Conservation (phyloP, 2,797 vertebrate genomes). For the Tinamus major region DNA sequence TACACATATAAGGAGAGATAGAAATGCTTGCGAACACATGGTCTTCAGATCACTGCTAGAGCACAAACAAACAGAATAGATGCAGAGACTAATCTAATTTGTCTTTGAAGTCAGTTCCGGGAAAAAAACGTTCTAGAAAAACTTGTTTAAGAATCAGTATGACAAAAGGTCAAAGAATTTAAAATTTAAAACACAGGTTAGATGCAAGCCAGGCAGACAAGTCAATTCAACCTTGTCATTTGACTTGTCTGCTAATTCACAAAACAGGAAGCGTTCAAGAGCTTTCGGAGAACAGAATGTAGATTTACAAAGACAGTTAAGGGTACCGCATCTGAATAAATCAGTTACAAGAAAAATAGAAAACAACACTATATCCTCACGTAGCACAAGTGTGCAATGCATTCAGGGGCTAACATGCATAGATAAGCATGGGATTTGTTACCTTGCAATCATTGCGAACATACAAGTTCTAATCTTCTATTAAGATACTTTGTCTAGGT, state of each 20-base stretch:
- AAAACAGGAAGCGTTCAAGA: background rate
- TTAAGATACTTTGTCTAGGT: background rate
- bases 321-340: background rate
- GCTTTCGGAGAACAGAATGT: background rate
- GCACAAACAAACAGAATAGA: background rate
- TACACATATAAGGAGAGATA: slow-evolving; percentile 49
- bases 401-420: accelerated
- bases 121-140: background rate
- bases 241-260: slow-evolving; percentile 7
- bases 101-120: slow-evolving; percentile 33
- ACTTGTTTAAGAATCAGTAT: slow-evolving; percentile 22
- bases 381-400: background rate
- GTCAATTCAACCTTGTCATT: background rate
- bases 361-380: background rate
- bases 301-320: slow-evolving; percentile 16
- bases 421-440: background rate
- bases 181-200: slow-evolving; percentile 32
- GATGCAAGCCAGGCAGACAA: slow-evolving; percentile 26
- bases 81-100: slow-evolving; percentile 33
- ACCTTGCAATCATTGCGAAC: background rate
- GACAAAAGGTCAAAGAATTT: slow-evolving; percentile 53
- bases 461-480: background rate
- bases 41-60: slow-evolving; percentile 16
- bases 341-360: background rate
- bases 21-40: slow-evolving; percentile 60